Base-by-base conservation (phyloP, 2,797 vertebrate species). In the Semaprochilodus insignis region DNA sequence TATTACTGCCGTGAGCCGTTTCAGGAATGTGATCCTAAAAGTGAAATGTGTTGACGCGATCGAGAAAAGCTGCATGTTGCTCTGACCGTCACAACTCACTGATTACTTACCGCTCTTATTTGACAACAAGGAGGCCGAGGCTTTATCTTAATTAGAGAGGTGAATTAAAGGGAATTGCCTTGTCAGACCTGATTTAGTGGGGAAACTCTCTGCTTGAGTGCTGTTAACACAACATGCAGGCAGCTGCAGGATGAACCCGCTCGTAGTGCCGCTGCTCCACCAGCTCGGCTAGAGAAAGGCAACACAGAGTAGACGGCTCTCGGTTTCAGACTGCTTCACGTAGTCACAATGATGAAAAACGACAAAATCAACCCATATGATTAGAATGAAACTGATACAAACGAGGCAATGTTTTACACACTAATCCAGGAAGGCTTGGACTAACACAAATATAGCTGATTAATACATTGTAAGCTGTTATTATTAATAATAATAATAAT, bases 121-220 rank as follows among this genome's bases (percentile, higher is more conserved):
- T 54, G 65, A 78, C 60, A 73, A 67, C 40, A 77, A 62, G 65
- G 6, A 81, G 25, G 74, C 55, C 65, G 55, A 74, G 73, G 73
- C 44, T 81, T 78, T 66, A 78, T 81, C 79, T 85, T 81, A 75
- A 80, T 81, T 85, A 85, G 55, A 72, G 74, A 60, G 69, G 83
- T 78, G 69, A 78, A 81, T 73, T 85, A 73, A 72, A 71, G 60
- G 79, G 81, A 85, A 81, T 74, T 81, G 79, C 48, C 79, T 78
- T 78, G 83, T 81, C 83, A 85, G 66, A 81, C 71, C 71, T 85
- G 74, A 85, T 85, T 85, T 77, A 81, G 36, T 71, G 17, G 59
- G 34, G 25, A 25, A n/a, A 51, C n/a, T 65, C 73, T 69, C 59
- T 19, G 71, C 40, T 63, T 83, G 71, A 75, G 69, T 83, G 36